Conservation (phyloP, 2,113 vertebrate genomes). For the Pygoscelis antarcticus region DNA sequence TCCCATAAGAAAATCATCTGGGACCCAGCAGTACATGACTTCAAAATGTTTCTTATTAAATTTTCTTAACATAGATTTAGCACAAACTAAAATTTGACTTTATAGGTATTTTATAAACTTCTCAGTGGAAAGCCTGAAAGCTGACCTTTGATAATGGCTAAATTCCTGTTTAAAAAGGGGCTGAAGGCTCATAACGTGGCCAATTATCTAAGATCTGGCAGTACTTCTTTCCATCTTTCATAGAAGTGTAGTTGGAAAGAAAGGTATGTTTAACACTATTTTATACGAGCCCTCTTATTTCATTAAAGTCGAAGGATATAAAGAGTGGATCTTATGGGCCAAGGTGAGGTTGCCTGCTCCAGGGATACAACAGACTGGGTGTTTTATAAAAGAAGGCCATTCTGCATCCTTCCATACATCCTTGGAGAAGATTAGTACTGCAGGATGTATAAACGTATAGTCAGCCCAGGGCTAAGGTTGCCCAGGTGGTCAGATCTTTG, state of each 20-base stretch:
- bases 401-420: neutral
- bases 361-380: neutral
- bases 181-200: slow-evolving; percentile 23
- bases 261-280: neutral
- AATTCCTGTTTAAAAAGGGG: slow-evolving; percentile 36
- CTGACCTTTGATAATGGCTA: slow-evolving; percentile 33
- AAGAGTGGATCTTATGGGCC: neutral
- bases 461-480: neutral
- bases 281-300: neutral
- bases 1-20: slow-evolving; percentile 16
- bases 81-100: slow-evolving; percentile 29
- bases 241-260: neutral
- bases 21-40: neutral
- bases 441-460: fast-evolving
- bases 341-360: neutral
- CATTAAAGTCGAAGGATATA: neutral
- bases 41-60: slow-evolving; percentile 45
- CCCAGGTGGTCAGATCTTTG: neutral
- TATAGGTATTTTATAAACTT: slow-evolving; percentile 48
- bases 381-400: neutral
- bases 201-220: slow-evolving; percentile 47
- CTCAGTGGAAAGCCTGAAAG: slow-evolving; percentile 29
- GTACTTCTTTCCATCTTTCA: slow-evolving; percentile 22
- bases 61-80: slow-evolving; percentile 24
- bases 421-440: neutral